A percentile compares a stretch with the other conserved stretches of the same genome.
phyloP scores from a whole-genome alignment of 2,888 invertebrate genomes.

The Monoplex corrugatus region DNA sequence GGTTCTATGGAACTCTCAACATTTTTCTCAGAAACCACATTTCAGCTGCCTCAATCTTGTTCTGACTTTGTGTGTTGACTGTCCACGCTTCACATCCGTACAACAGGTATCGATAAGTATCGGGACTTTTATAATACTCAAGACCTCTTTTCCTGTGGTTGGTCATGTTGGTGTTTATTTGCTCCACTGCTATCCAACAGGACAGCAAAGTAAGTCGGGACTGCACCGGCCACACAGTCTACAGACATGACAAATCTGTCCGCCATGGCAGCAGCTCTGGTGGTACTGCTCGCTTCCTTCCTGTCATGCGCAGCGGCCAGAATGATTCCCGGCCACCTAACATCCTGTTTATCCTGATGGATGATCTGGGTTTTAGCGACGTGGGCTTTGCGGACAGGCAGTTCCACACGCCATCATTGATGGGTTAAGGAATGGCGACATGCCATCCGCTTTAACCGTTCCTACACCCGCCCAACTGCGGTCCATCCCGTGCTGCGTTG shows the following conservation, averaged over 20 bases:
- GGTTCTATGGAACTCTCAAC: too few species aligned
- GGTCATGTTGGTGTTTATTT: too few species aligned
- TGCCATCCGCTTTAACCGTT: background rate
- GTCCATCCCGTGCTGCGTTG: slow-evolving; percentile 32
- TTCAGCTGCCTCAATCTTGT: too few species aligned
- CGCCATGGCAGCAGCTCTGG: too few species aligned
- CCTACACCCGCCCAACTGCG: slow-evolving; percentile 40
- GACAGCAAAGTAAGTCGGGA: background rate
- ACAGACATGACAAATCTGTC: background rate
- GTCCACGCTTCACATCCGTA: too few species aligned
- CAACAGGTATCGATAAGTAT: too few species aligned
- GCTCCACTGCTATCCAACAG: too few species aligned
- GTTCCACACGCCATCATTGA: slow-evolving; percentile 37
- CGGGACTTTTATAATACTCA: too few species aligned
- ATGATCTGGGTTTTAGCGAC: slow-evolving; percentile 34
- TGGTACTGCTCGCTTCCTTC: background rate
- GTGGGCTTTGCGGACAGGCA: background rate
- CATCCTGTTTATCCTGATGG: slow-evolving; percentile 42
- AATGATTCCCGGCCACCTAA: background rate
- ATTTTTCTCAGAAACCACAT: too few species aligned
- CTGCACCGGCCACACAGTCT: background rate
- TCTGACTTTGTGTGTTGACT: too few species aligned
- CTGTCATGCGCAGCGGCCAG: slow-evolving; percentile 31
- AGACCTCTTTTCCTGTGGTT: too few species aligned
- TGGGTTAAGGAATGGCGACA: background rate